These are phyloP conservation scores for Andrena bucephala DNA, from an alignment of 2,888 invertebrate species.

Conservation along the genomic window DNA sequence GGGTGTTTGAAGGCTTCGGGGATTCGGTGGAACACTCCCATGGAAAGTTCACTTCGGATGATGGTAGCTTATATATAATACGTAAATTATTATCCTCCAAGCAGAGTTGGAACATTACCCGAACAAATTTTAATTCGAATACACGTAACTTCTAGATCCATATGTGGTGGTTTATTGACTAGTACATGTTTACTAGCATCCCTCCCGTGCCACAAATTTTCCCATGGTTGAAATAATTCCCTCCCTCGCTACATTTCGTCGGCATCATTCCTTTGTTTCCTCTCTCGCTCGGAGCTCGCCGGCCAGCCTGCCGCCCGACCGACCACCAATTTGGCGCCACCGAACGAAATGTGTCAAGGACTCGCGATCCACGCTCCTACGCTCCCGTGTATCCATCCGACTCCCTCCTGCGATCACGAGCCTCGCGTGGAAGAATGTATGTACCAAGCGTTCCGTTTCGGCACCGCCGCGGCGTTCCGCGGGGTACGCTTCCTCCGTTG, in stretches of 20 bases:
- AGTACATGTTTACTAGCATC: neutral
- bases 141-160: too few species aligned
- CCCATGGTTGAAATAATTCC: conserved; percentile 29
- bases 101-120: too few species aligned
- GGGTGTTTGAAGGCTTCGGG: too few species aligned
- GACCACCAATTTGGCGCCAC: conserved; percentile 82
- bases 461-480: neutral
- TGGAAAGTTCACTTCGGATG: too few species aligned
- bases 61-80: too few species aligned
- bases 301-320: conserved; percentile 63
- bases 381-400: conserved; percentile 29
- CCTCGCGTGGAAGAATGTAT: conserved; percentile 27
- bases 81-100: too few species aligned
- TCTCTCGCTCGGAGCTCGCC: conserved; percentile 52
- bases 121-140: too few species aligned
- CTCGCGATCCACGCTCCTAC: conserved; percentile 63
- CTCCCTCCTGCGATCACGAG: conserved; percentile 35
- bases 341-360: conserved; percentile 83
- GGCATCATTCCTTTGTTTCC: conserved; percentile 58
- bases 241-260: conserved; percentile 52
- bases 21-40: too few species aligned
- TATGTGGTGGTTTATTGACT: neutral
- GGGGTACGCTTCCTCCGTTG: neutral
- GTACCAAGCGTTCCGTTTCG: conserved; percentile 14
- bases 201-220: conserved; percentile 38